Evolutionary conservation across 1,140 invertebrate species (phyloP).

Genomic region (Drosophila auraria): DNA sequence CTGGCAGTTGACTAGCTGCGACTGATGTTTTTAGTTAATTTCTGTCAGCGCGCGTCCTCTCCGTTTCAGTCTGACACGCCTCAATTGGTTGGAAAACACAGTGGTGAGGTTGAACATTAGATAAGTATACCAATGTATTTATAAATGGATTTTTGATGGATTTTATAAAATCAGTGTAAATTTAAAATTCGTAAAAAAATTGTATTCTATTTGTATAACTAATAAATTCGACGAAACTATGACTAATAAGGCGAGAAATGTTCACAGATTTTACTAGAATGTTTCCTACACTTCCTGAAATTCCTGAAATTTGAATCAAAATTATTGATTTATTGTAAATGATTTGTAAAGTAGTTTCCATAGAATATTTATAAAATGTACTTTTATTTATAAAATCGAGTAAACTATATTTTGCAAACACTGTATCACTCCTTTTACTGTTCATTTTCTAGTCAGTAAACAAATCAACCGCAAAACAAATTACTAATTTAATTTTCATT

Average conservation of each 20-base stretch:
- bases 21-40: constrained; percentile 45
- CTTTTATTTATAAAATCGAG: not conserved
- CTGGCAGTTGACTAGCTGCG: constrained; percentile 50
- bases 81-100: constrained; percentile 17
- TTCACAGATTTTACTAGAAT: too few relatives aligned
- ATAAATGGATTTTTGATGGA: not conserved
- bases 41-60: constrained; percentile 9
- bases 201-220: too few relatives aligned
- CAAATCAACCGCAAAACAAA: constrained; percentile 56
- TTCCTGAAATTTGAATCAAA: too few relatives aligned
- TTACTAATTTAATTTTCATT: constrained; percentile 58
- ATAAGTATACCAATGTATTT: not conserved
- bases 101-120: too few relatives aligned
- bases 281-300: too few relatives aligned
- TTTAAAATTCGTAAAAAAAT: too few relatives aligned
- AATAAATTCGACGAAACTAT: too few relatives aligned
- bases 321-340: too few relatives aligned
- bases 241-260: too few relatives aligned
- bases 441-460: constrained; percentile 42
- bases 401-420: not conserved
- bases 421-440: constrained; percentile 22
- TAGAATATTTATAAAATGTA: too few relatives aligned
- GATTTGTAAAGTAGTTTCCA: too few relatives aligned
- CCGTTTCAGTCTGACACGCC: constrained; percentile 3
- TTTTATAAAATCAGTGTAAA: too few relatives aligned